phyloP scores from a whole-genome alignment of 2,797 vertebrate genomes.

The Falco berigora region DNA sequence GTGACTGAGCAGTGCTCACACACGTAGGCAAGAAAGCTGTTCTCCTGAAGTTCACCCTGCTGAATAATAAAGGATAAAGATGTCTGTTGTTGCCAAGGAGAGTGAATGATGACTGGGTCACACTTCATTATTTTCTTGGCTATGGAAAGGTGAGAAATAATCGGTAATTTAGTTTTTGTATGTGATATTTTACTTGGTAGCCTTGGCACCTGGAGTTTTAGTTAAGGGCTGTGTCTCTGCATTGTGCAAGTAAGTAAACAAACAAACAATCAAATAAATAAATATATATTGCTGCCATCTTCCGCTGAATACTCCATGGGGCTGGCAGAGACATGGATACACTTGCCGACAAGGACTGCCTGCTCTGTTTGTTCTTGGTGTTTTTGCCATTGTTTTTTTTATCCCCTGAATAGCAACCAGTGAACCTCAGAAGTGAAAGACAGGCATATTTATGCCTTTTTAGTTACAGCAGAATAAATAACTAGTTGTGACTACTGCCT shows the following conservation, averaged over 20 bases:
- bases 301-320: not conserved
- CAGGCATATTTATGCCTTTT: not conserved
- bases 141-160: not conserved
- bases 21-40: rapidly evolving
- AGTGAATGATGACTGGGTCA: not conserved
- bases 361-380: not conserved
- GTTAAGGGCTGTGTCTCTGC: not conserved
- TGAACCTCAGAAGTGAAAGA: not conserved
- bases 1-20: not conserved
- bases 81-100: not conserved
- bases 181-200: not conserved
- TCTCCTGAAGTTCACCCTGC: not conserved
- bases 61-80: not conserved
- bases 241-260: not conserved
- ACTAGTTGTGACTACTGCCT: not conserved
- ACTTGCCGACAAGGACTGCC: not conserved
- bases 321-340: not conserved
- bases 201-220: not conserved
- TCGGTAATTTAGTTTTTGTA: not conserved
- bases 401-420: not conserved
- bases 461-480: not conserved
- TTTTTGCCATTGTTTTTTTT: not conserved
- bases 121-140: not conserved
- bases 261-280: not conserved
- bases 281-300: not conserved